Evolutionary conservation across 2,888 invertebrate species (phyloP).

Genomic region (Acleris laterana): DNA sequence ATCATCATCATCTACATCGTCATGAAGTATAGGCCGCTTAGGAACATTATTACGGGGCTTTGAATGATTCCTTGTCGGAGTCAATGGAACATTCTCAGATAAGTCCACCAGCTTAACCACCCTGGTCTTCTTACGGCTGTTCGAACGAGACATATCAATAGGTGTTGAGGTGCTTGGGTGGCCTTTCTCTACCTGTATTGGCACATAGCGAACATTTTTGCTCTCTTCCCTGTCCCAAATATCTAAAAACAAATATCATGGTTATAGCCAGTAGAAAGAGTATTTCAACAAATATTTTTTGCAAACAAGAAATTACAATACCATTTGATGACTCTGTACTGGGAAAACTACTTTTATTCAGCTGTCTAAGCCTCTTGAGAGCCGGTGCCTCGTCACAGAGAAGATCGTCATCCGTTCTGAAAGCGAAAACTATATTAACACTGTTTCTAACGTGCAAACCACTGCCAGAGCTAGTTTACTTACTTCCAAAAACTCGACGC

Average conservation of each 20-base stretch:
- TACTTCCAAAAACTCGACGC: slow-evolving; percentile 77
- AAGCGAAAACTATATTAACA: slow-evolving; percentile 48
- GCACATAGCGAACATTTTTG: slow-evolving; percentile 71
- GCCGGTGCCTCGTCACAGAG: slow-evolving; percentile 73
- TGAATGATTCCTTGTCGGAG: slow-evolving; percentile 61
- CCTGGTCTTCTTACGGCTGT: slow-evolving; percentile 51
- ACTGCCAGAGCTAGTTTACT: slow-evolving; percentile 41
- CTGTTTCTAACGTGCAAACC: not conserved
- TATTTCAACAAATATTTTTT: not conserved
- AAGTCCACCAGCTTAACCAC: slow-evolving; percentile 62
- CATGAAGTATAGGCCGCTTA: slow-evolving; percentile 59
- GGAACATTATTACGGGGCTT: slow-evolving; percentile 66
- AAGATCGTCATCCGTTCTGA: slow-evolving; percentile 71
- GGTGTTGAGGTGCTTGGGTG: slow-evolving; percentile 79
- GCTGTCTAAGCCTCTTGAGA: slow-evolving; percentile 67
- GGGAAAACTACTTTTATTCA: slow-evolving; percentile 67
- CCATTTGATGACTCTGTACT: slow-evolving; percentile 66
- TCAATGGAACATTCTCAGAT: slow-evolving; percentile 56
- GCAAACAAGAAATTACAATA: slow-evolving; percentile 43
- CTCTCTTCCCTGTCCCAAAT: slow-evolving; percentile 53
- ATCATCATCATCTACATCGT: slow-evolving; percentile 66
- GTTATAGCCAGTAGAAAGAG: slow-evolving; percentile 20
- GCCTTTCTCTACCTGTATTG: slow-evolving; percentile 68
- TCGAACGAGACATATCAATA: slow-evolving; percentile 51
- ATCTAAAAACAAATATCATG: slow-evolving; percentile 52